A percentile compares a stretch with the other conserved stretches of the same genome.
These are phyloP conservation scores for Trogon surrucura DNA, from an alignment of 2,113 vertebrate genomes.

Conservation along the genomic window DNA sequence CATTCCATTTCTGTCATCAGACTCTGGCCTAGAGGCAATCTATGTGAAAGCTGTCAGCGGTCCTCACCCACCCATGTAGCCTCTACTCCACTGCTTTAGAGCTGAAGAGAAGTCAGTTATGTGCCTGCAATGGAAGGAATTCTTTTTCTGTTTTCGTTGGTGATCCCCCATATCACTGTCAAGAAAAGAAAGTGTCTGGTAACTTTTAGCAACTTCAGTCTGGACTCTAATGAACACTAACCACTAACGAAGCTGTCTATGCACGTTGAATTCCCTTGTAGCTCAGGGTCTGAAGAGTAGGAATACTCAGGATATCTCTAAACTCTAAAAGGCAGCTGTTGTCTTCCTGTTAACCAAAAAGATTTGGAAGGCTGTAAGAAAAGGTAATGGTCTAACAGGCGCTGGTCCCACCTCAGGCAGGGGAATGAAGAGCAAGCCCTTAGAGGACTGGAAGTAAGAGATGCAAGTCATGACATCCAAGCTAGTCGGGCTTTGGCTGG, in stretches of 20 bases:
- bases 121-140: not conserved
- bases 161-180: not conserved
- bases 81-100: not conserved
- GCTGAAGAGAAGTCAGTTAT: not conserved
- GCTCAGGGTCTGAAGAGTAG: not conserved
- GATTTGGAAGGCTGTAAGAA: not conserved
- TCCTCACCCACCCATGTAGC: not conserved
- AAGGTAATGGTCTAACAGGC: not conserved
- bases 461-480: not conserved
- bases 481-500: not conserved
- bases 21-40: not conserved
- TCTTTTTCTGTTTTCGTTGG: not conserved
- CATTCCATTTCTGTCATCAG: not conserved
- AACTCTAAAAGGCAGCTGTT: not conserved
- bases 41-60: not conserved
- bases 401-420: not conserved
- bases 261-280: not conserved
- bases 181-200: not conserved
- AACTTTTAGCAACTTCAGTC: not conserved
- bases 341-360: not conserved
- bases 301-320: not conserved
- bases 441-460: not conserved
- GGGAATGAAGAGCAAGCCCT: not conserved
- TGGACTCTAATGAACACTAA: not conserved
- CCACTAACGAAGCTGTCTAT: accelerated